Conservation (phyloP, 2,888 invertebrate genomes). For the Drosophila subquinaria region DNA sequence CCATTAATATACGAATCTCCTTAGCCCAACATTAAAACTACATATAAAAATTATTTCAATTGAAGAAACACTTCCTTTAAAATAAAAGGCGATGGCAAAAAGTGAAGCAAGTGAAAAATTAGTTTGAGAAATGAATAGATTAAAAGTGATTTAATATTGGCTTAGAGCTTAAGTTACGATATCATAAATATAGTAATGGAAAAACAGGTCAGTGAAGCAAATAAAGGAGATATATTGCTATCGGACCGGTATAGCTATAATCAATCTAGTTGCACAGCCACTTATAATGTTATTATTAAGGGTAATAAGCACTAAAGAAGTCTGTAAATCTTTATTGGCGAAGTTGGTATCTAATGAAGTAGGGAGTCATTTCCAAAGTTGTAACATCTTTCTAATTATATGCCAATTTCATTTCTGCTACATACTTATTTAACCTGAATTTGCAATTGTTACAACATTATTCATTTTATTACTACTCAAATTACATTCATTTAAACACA, state of each 20-base stretch:
- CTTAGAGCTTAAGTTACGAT: slow-evolving; percentile 11
- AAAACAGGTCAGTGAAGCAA: slow-evolving; percentile 22
- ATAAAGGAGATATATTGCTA: slow-evolving; percentile 11
- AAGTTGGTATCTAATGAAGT: neutral
- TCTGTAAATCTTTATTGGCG: neutral
- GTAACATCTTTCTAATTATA: neutral
- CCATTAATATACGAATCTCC: slow-evolving; percentile 27
- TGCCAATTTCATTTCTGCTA: too few relatives aligned
- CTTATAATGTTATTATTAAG: neutral
- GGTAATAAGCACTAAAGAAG: too few relatives aligned
- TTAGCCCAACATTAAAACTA: neutral
- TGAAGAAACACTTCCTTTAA: slow-evolving; percentile 21
- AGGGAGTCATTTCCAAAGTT: neutral
- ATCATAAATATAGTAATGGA: slow-evolving; percentile 11
- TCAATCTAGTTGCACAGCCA: slow-evolving; percentile 11
- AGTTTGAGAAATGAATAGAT: slow-evolving; percentile 8
- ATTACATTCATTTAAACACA: too few relatives aligned
- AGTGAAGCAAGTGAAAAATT: slow-evolving; percentile 7
- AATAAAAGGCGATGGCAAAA: slow-evolving; percentile 1
- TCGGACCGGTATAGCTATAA: slow-evolving; percentile 27
- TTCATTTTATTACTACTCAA: too few relatives aligned
- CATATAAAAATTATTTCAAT: neutral
- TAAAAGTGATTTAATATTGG: neutral
- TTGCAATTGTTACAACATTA: too few relatives aligned
- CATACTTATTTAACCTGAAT: too few relatives aligned